phyloP scores from a whole-genome alignment of 2,888 invertebrate genomes.

The Tipula vernalis region DNA sequence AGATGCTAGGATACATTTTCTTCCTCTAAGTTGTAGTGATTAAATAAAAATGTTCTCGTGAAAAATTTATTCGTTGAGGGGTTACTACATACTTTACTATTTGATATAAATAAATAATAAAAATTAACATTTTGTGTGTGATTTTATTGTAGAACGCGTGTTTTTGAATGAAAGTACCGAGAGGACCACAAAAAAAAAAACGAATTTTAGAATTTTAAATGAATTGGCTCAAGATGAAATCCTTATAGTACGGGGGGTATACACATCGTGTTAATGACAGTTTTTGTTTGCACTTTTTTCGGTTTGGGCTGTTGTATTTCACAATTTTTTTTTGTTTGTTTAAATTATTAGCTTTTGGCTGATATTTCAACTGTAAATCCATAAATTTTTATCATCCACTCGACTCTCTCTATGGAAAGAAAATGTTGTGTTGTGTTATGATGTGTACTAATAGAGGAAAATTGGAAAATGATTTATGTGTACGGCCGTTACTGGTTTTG shows the following conservation, averaged over 20 bases:
- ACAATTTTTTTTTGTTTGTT: neutral
- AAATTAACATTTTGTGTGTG: neutral
- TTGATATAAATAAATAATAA: neutral
- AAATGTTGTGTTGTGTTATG: neutral
- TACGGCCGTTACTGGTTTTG: neutral
- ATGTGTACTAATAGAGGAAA: neutral
- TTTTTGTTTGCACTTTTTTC: neutral
- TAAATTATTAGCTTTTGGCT: neutral
- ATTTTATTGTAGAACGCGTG: neutral
- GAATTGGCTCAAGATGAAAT: neutral
- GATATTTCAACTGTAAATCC: slow-evolving; percentile 4
- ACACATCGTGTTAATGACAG: neutral
- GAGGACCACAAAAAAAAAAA: neutral
- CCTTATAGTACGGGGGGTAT: neutral
- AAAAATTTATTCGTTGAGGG: neutral
- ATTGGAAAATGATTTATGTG: neutral
- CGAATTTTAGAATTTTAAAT: neutral
- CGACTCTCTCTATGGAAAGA: neutral
- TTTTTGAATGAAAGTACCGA: neutral
- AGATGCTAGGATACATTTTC: neutral
- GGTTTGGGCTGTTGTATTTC: neutral
- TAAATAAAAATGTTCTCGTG: neutral
- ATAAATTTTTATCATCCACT: neutral
- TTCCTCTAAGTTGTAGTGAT: neutral
- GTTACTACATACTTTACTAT: neutral